A percentile compares a stretch with the other conserved stretches of the same genome.
Evolutionary conservation across 2,888 invertebrate species (phyloP).

Genomic region (Scaptomyza caliginosa): DNA sequence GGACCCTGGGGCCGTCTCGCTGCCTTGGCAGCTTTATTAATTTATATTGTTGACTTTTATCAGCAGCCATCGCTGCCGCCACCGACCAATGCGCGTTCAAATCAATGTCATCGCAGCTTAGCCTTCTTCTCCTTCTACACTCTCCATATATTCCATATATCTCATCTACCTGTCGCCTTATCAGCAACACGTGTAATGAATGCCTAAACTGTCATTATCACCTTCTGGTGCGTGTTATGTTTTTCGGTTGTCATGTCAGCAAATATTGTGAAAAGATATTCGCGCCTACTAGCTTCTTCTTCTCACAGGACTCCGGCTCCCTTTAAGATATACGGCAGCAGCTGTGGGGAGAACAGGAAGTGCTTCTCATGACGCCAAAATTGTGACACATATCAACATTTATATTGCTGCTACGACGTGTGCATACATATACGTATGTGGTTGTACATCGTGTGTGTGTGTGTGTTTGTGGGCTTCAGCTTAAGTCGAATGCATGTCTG

Average conservation of each 20-base stretch:
- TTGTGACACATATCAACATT: slow-evolving; percentile 73
- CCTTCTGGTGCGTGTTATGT: slow-evolving; percentile 70
- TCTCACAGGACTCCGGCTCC: too few relatives aligned
- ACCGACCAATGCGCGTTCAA: slow-evolving; percentile 50
- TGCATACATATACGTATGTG: background rate
- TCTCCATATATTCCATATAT: background rate
- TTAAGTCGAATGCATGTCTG: slow-evolving; percentile 36
- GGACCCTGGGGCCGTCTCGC: slow-evolving; percentile 56
- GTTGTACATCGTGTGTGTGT: slow-evolving; percentile 5
- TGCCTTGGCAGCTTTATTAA: slow-evolving; percentile 77
- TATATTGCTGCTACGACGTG: slow-evolving; percentile 42
- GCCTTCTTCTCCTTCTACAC: slow-evolving; percentile 13
- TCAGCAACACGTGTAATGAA: slow-evolving; percentile 80
- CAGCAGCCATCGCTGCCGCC: slow-evolving; percentile 36
- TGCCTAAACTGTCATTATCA: slow-evolving; percentile 80
- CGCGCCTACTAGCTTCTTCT: slow-evolving; percentile 7
- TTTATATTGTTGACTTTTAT: slow-evolving; percentile 81
- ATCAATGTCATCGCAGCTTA: slow-evolving; percentile 56
- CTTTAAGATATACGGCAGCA: slow-evolving; percentile 51
- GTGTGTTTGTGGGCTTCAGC: slow-evolving; percentile 1
- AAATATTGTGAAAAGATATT: slow-evolving; percentile 75
- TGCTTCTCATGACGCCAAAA: slow-evolving; percentile 48
- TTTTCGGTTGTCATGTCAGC: slow-evolving; percentile 79
- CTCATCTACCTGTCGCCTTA: slow-evolving; percentile 55
- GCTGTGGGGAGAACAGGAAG: slow-evolving; percentile 36